phyloP scores from a whole-genome alignment of 2,113 vertebrate species.

The Ophthalmotilapia sp. region DNA sequence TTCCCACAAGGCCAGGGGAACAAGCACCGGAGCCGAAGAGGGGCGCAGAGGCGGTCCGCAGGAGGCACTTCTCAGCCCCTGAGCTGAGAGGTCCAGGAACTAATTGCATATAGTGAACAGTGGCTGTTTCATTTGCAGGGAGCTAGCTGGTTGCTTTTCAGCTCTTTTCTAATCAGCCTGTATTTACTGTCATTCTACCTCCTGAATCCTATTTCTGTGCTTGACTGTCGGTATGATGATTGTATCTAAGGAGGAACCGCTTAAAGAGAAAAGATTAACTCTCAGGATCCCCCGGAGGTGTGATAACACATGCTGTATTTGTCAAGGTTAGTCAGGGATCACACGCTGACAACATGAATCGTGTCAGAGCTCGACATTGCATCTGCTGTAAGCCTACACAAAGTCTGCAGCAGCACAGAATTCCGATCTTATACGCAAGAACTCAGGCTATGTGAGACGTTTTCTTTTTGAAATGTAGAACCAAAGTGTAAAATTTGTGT shows the following conservation, averaged over 20 bases:
- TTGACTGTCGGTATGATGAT: background rate
- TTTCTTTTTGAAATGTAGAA: background rate
- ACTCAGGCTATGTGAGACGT: background rate
- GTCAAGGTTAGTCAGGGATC: background rate
- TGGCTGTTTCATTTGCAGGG: background rate
- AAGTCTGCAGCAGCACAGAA: background rate
- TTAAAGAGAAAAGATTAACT: background rate
- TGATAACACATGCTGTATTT: background rate
- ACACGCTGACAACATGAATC: background rate
- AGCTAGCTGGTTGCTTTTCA: background rate
- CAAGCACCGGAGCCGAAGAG: background rate
- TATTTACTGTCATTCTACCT: conserved; percentile 50
- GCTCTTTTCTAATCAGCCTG: background rate
- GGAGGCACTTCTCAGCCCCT: conserved; percentile 64
- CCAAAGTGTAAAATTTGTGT: background rate
- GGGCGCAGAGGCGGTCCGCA: conserved; percentile 7
- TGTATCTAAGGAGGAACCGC: background rate
- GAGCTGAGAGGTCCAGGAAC: conserved; percentile 29
- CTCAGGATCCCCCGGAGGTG: conserved; percentile 2
- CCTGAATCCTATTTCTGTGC: conserved; percentile 9
- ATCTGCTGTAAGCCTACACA: background rate
- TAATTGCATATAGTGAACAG: background rate
- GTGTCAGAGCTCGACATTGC: background rate
- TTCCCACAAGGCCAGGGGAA: background rate
- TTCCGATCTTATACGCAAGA: background rate